phyloP scores from a whole-genome alignment of 2,888 invertebrate species.

The Limnephilus marmoratus region DNA sequence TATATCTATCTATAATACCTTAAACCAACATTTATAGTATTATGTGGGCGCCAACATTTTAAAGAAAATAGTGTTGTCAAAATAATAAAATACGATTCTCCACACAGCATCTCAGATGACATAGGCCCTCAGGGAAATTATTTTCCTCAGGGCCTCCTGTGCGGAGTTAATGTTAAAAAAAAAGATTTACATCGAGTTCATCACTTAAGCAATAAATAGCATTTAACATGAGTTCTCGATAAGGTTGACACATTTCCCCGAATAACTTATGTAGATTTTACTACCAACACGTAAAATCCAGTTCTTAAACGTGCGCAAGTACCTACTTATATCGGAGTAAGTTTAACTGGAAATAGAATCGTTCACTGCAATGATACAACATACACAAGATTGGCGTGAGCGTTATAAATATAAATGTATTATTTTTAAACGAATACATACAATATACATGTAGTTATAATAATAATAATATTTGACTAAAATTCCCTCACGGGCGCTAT shows the following conservation, averaged over 20 bases:
- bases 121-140: too few relatives aligned
- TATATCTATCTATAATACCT: too few relatives aligned
- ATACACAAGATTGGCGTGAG: neutral
- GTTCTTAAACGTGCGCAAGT: neutral
- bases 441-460: too few relatives aligned
- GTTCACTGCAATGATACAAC: neutral
- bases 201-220: neutral
- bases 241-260: neutral
- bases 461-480: too few relatives aligned
- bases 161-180: too few relatives aligned
- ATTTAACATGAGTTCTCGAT: neutral
- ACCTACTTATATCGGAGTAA: neutral
- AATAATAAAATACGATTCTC: neutral
- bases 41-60: neutral
- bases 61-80: neutral
- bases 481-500: too few relatives aligned
- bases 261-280: neutral
- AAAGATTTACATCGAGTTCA: neutral
- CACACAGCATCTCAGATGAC: too few relatives aligned
- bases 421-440: too few relatives aligned
- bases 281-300: neutral
- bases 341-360: neutral
- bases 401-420: neutral
- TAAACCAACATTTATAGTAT: neutral
- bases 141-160: too few relatives aligned